Percentiles rank a stretch among this genome's conserved stretches.
phyloP scores from a whole-genome alignment of 1,140 invertebrate species.

The Epicauta chinensis region DNA sequence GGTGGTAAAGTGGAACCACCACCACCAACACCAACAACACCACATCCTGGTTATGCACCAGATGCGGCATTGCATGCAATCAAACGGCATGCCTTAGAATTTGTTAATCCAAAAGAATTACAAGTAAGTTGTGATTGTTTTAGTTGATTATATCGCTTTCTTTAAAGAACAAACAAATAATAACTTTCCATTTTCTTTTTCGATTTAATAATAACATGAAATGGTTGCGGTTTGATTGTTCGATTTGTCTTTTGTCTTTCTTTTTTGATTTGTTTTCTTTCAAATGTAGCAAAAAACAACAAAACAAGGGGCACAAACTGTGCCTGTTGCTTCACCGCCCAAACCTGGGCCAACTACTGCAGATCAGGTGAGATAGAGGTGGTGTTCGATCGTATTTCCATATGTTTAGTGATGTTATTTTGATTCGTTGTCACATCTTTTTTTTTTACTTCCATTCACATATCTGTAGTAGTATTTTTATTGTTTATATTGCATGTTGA shows the following conservation, averaged over 20 bases:
- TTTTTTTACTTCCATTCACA: conserved; percentile 19
- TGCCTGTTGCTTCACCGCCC: conserved; percentile 46
- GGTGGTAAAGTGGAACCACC: conserved; percentile 52
- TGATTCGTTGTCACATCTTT: too few species aligned
- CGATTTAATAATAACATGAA: background rate
- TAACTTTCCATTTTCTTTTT: conserved; percentile 2
- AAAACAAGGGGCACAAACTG: conserved; percentile 51
- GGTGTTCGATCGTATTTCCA: conserved; percentile 11
- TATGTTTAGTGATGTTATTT: conserved; percentile 2
- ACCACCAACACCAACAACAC: conserved; percentile 42
- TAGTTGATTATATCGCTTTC: too few species aligned
- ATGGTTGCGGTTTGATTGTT: conserved; percentile 4
- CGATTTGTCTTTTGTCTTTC: background rate
- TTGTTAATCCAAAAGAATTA: conserved; percentile 82
- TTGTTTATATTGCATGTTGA: too few species aligned
- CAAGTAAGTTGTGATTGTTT: conserved; percentile 54
- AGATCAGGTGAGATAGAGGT: conserved; percentile 52
- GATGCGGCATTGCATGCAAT: conserved; percentile 94
- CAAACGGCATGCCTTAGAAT: conserved; percentile 85
- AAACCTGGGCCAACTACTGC: conserved; percentile 51
- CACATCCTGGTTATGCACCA: conserved; percentile 59
- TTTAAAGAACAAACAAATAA: too few species aligned
- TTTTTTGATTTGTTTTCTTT: too few species aligned
- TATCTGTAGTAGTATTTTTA: background rate
- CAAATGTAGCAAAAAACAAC: conserved; percentile 41